phyloP scores from a whole-genome alignment of 2,113 vertebrate genomes.

The Leptobrachium ailaonicum region DNA sequence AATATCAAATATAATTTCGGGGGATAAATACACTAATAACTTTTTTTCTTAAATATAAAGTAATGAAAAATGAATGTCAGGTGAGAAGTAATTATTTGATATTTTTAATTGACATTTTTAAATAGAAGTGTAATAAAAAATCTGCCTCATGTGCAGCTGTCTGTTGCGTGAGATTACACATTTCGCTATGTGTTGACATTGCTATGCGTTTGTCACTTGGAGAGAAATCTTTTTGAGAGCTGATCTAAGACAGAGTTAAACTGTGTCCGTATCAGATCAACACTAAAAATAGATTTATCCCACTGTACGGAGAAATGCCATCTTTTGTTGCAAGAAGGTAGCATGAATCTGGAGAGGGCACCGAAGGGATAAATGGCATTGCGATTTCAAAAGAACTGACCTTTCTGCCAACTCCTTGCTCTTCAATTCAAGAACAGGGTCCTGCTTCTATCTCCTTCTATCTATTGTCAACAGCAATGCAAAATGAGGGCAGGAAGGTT shows the following conservation, averaged over 20 bases:
- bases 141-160: too few relatives aligned
- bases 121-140: too few relatives aligned
- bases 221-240: background rate
- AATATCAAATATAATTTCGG: too few relatives aligned
- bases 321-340: slow-evolving; percentile 42
- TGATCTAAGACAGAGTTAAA: slow-evolving; percentile 29
- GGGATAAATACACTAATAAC: too few relatives aligned
- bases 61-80: too few relatives aligned
- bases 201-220: background rate
- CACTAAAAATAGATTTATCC: slow-evolving; percentile 31
- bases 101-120: too few relatives aligned
- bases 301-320: slow-evolving; percentile 36
- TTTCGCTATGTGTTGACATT: background rate
- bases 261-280: slow-evolving; percentile 2
- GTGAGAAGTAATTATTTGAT: too few relatives aligned
- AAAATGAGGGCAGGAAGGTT: slow-evolving; percentile 39
- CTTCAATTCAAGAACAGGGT: slow-evolving; percentile 40
- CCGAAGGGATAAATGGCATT: slow-evolving; percentile 43
- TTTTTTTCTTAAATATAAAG: too few relatives aligned
- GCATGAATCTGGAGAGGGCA: slow-evolving; percentile 42
- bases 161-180: background rate
- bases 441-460: slow-evolving; percentile 35
- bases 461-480: slow-evolving; percentile 46
- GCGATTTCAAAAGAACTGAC: slow-evolving; percentile 46
- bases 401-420: slow-evolving; percentile 44